Evolutionary conservation across 2,888 invertebrate genomes (phyloP).

Genomic region (Biston betularia): DNA sequence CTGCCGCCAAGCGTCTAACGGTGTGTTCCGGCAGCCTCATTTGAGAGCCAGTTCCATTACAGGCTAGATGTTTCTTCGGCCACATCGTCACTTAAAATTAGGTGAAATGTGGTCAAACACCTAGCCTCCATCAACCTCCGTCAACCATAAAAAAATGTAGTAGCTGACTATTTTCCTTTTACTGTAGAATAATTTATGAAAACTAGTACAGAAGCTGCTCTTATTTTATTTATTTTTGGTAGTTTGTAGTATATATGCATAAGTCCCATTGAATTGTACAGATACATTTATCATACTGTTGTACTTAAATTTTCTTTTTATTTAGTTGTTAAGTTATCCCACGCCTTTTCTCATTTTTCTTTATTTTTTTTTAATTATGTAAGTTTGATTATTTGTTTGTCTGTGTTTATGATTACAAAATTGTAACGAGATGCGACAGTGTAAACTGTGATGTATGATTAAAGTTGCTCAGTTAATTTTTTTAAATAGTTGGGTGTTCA

Average conservation of each 20-base stretch:
- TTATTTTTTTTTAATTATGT: slow-evolving; percentile 43
- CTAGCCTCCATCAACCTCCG: too few species aligned
- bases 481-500: slow-evolving; percentile 60
- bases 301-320: slow-evolving; percentile 60
- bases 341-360: slow-evolving; percentile 45
- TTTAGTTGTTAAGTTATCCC: slow-evolving; percentile 51
- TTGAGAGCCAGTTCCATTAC: too few species aligned
- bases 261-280: slow-evolving; percentile 61
- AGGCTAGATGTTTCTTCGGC: too few species aligned
- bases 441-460: slow-evolving; percentile 39
- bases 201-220: too few species aligned
- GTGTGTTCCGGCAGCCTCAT: too few species aligned
- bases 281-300: slow-evolving; percentile 66
- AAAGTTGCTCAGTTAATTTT: slow-evolving; percentile 79
- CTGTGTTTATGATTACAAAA: slow-evolving; percentile 38
- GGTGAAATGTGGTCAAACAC: too few species aligned
- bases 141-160: too few species aligned
- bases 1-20: too few species aligned
- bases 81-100: too few species aligned
- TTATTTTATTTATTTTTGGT: too few species aligned
- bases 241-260: slow-evolving; percentile 45
- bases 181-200: too few species aligned
- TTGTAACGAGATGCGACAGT: slow-evolving; percentile 19
- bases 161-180: too few species aligned
- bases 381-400: slow-evolving; percentile 51